phyloP scores from a whole-genome alignment of 2,797 vertebrate species.

The Oryzias dopingdopingensis region DNA sequence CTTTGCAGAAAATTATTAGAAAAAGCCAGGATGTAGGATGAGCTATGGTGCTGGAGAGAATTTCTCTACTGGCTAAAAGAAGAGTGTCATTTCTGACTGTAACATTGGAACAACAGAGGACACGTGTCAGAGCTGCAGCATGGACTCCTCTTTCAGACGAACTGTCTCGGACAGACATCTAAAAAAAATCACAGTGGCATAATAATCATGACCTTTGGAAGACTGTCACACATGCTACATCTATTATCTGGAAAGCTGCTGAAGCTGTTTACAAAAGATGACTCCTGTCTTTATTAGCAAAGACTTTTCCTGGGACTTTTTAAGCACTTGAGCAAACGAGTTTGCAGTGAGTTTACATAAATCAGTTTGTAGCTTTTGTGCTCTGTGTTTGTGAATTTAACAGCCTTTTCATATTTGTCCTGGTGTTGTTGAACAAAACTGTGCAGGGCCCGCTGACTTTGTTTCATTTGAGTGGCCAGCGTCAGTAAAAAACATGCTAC shows the following conservation, averaged over 20 bases:
- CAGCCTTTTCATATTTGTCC: constrained; percentile 43
- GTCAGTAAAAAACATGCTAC: constrained; percentile 22
- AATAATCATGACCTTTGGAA: constrained; percentile 35
- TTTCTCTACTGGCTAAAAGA: constrained; percentile 53
- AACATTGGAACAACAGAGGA: constrained; percentile 31
- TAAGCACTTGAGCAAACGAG: constrained; percentile 33
- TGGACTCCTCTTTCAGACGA: constrained; percentile 34
- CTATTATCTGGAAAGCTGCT: constrained; percentile 25
- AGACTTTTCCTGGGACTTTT: constrained; percentile 19
- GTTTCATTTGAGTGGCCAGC: constrained; percentile 9
- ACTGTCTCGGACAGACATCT: constrained; percentile 11
- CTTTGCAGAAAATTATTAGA: constrained; percentile 14
- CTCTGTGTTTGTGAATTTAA: constrained; percentile 54
- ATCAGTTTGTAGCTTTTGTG: constrained; percentile 51
- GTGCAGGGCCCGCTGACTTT: constrained; percentile 15
- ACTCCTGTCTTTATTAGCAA: constrained; percentile 34
- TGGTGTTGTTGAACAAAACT: constrained; percentile 46
- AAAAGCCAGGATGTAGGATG: constrained; percentile 36
- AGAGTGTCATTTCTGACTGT: constrained; percentile 57
- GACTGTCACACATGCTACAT: constrained; percentile 22
- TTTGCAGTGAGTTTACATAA: constrained; percentile 33
- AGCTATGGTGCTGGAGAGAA: constrained; percentile 6
- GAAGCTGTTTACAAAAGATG: constrained; percentile 37
- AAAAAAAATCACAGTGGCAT: constrained; percentile 23
- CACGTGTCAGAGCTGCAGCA: constrained; percentile 35